Percentiles rank a stretch among this genome's conserved stretches.
phyloP scores from a whole-genome alignment of 2,113 vertebrate genomes.

The Ailurus styani region DNA sequence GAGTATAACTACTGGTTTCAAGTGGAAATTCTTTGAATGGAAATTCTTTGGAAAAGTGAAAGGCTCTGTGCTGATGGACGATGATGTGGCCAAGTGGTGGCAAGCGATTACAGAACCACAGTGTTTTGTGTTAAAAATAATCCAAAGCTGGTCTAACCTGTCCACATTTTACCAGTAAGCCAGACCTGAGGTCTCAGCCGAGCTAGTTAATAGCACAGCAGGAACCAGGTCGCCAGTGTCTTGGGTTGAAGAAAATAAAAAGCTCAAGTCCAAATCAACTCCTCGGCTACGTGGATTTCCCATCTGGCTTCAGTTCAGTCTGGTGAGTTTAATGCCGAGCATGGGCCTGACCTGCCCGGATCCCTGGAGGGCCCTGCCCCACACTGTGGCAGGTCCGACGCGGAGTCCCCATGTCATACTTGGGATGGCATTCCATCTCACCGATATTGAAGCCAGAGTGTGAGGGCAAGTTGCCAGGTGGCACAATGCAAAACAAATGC shows the following conservation, averaged over 20 bases:
- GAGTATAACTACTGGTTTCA: neutral
- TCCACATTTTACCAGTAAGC: neutral
- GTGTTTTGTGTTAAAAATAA: neutral
- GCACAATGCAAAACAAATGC: slow-evolving; percentile 41
- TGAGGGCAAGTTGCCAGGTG: neutral
- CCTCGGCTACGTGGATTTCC: neutral
- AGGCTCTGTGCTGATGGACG: neutral
- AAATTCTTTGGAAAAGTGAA: neutral
- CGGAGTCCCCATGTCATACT: neutral
- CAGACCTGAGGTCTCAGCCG: neutral
- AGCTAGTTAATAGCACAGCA: neutral
- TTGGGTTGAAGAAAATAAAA: neutral
- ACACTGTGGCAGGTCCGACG: neutral
- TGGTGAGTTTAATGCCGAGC: neutral
- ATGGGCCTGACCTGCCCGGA: neutral
- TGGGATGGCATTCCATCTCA: neutral
- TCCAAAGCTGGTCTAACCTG: neutral
- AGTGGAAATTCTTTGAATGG: neutral
- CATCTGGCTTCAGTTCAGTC: neutral
- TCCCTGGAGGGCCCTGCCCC: no score
- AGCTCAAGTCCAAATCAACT: neutral
- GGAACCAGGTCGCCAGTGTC: neutral
- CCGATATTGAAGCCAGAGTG: slow-evolving; percentile 45
- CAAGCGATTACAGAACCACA: neutral
- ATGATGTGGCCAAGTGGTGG: no score